Conservation (phyloP, 2,113 vertebrate genomes). For the Pituophis catenifer region DNA sequence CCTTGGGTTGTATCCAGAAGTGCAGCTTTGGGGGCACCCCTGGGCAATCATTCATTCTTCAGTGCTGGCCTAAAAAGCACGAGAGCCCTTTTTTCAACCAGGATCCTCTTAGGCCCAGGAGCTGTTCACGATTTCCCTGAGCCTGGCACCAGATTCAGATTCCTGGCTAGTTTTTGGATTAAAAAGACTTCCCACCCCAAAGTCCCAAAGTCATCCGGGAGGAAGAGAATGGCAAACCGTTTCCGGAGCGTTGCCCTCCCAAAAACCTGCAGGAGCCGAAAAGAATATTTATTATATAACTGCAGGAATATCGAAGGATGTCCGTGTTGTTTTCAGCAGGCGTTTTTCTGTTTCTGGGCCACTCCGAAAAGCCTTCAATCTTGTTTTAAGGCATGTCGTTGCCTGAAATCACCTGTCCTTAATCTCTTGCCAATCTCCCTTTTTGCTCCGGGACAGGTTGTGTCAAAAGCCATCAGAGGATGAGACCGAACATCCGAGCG, state of each 20-base stretch:
- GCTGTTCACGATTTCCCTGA: not conserved
- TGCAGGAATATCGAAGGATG: not conserved
- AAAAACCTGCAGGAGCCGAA: not conserved
- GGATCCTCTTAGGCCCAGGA: not conserved
- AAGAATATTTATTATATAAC: not conserved
- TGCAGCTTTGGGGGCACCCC: not conserved
- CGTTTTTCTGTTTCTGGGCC: not conserved
- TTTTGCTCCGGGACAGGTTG: not conserved
- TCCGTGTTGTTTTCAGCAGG: not conserved
- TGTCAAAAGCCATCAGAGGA: constrained; percentile 8
- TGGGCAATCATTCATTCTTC: not conserved
- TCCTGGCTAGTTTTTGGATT: not conserved
- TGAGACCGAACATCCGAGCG: constrained; percentile 13
- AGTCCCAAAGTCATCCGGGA: not conserved
- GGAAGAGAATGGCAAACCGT: not conserved
- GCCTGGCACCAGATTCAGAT: not conserved
- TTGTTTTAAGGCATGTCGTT: no score
- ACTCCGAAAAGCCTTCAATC: not conserved
- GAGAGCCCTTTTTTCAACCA: not conserved
- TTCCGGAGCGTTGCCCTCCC: not conserved
- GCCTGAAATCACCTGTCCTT: not conserved
- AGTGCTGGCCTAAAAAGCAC: not conserved
- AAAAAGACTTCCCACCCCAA: not conserved
- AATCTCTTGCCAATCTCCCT: not conserved
- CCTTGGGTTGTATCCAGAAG: no score